Percentiles rank a stretch among this genome's conserved stretches.
phyloP scores from a whole-genome alignment of 2,888 invertebrate genomes.

The Caenorhabditis zanzibari region DNA sequence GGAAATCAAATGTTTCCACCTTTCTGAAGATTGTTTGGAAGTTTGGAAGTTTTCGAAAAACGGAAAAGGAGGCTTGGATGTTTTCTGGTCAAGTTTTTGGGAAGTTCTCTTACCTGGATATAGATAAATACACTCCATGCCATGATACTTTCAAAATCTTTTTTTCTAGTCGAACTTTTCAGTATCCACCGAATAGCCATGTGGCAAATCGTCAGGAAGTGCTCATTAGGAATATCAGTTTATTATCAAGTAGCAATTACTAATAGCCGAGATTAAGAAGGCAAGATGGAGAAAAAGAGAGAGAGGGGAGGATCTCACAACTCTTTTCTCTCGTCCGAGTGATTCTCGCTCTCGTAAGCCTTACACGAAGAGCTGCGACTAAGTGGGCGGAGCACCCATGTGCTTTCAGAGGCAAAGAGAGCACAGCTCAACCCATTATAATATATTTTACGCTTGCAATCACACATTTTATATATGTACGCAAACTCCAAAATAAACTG shows the following conservation, averaged over 20 bases:
- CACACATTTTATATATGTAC: slow-evolving; percentile 67
- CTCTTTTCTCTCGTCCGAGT: slow-evolving; percentile 44
- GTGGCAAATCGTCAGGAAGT: slow-evolving; percentile 47
- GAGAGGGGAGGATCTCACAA: slow-evolving; percentile 37
- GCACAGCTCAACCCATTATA: slow-evolving; percentile 69
- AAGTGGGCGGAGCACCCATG: slow-evolving; percentile 56
- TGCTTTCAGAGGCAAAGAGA: slow-evolving; percentile 68
- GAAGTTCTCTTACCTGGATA: slow-evolving; percentile 59
- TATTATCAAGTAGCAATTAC: slow-evolving; percentile 23
- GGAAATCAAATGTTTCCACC: slow-evolving; percentile 33
- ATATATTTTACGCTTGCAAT: slow-evolving; percentile 70
- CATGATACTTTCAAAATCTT: slow-evolving; percentile 58
- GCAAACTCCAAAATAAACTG: slow-evolving; percentile 60
- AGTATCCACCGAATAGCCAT: slow-evolving; percentile 47
- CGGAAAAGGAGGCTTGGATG: background rate
- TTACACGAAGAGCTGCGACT: slow-evolving; percentile 59
- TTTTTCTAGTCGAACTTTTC: slow-evolving; percentile 20
- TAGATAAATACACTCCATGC: slow-evolving; percentile 71
- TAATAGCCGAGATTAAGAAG: slow-evolving; percentile 51
- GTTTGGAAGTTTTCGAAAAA: slow-evolving; percentile 19
- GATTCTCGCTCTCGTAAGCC: slow-evolving; percentile 62
- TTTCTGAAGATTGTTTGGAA: slow-evolving; percentile 9
- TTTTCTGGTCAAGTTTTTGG: background rate
- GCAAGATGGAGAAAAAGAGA: slow-evolving; percentile 10
- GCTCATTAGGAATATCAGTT: slow-evolving; percentile 28